A percentile compares a stretch with the other conserved stretches of the same genome.
These are phyloP conservation scores for Columbina picui DNA, from an alignment of 2,113 vertebrate species.

Conservation along the genomic window DNA sequence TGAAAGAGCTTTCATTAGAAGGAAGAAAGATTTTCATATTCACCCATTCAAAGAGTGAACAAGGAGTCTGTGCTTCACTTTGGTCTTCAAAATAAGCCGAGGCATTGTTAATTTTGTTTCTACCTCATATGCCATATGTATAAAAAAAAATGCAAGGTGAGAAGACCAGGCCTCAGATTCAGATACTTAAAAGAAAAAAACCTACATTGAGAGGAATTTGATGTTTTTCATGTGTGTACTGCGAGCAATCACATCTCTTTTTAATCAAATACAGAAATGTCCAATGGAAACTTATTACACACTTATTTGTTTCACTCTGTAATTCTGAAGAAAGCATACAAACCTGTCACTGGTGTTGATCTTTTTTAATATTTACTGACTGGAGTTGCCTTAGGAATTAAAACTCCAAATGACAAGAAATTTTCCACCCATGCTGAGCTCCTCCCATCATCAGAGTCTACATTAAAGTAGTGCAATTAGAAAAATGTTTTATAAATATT, in stretches of 20 bases:
- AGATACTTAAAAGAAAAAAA: neutral
- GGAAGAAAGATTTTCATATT: neutral
- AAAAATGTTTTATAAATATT: neutral
- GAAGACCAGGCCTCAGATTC: neutral
- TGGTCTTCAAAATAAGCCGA: neutral
- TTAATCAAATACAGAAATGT: neutral
- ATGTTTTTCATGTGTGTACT: neutral
- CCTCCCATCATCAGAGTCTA: neutral
- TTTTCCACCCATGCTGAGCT: neutral
- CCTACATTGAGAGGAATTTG: neutral
- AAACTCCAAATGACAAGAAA: neutral
- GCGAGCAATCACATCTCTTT: neutral
- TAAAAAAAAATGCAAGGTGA: neutral
- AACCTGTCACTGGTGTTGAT: neutral
- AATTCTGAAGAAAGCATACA: neutral
- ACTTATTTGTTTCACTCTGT: neutral
- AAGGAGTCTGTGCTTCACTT: neutral
- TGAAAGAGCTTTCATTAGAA: neutral
- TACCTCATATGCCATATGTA: neutral
- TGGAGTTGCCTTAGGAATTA: neutral
- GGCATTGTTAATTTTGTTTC: neutral
- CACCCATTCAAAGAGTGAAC: neutral
- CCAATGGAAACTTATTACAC: neutral
- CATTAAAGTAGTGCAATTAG: neutral
- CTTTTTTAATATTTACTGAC: neutral